Evolutionary conservation across 2,113 vertebrate genomes (phyloP).

Genomic region (Hippocampus mohnikei): DNA sequence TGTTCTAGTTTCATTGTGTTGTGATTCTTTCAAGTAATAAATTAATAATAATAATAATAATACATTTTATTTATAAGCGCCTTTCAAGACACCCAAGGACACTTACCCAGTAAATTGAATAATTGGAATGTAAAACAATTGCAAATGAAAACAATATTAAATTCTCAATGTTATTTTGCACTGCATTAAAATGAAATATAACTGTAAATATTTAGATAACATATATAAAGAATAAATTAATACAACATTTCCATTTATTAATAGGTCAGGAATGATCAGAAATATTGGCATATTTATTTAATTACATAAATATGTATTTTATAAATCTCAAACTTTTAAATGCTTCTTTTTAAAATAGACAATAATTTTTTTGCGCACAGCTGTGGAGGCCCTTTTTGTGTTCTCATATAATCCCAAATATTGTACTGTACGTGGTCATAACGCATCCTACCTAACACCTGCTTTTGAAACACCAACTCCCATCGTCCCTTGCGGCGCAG

Average conservation of each 20-base stretch:
- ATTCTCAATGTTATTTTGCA: too few relatives aligned
- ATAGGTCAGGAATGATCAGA: not conserved
- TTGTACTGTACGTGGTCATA: not conserved
- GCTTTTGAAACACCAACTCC: constrained; percentile 69
- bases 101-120: not conserved
- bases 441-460: not conserved
- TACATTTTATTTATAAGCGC: too few relatives aligned
- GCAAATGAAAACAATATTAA: too few relatives aligned
- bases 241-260: not conserved
- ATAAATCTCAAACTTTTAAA: not conserved
- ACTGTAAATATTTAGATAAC: too few relatives aligned
- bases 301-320: not conserved
- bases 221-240: too few relatives aligned
- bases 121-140: not conserved
- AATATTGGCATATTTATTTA: not conserved
- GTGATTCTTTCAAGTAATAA: not conserved
- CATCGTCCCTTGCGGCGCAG: constrained; percentile 63
- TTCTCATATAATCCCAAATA: too few relatives aligned
- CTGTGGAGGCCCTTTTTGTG: not conserved
- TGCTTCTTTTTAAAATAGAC: not conserved
- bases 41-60: too few relatives aligned
- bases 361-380: not conserved
- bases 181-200: too few relatives aligned
- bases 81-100: too few relatives aligned
- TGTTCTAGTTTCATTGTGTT: not conserved